Conservation (phyloP, 2,797 vertebrate genomes). For the Acestrorhynchus altus region DNA sequence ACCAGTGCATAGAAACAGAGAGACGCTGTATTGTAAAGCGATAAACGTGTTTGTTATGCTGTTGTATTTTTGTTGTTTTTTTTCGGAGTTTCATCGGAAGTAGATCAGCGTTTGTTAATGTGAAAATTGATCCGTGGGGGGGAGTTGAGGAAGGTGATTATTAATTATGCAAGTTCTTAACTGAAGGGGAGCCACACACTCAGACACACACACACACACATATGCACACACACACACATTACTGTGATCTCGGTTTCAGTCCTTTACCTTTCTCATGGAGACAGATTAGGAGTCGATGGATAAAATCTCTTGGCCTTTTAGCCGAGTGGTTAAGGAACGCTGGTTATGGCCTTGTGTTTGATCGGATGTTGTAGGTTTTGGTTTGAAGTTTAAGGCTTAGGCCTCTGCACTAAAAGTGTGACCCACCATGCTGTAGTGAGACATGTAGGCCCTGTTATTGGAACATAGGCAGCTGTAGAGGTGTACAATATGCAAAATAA, state of each 20-base stretch:
- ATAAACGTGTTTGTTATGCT: background rate
- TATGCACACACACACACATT: background rate
- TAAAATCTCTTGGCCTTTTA: background rate
- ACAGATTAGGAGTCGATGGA: background rate
- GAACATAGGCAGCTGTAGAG: background rate
- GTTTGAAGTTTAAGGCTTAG: background rate
- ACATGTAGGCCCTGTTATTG: background rate
- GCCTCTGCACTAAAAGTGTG: background rate
- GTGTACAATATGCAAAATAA: too few species aligned
- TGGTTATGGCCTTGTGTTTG: background rate
- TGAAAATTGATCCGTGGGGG: constrained; percentile 8
- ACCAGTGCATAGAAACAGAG: background rate
- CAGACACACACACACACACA: constrained; percentile 15
- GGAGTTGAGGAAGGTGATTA: constrained; percentile 28
- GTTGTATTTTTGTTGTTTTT: background rate
- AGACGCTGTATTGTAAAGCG: background rate
- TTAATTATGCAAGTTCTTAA: constrained; percentile 36
- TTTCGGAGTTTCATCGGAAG: too few species aligned
- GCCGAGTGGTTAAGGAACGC: background rate
- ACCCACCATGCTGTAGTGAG: background rate
- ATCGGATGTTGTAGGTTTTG: background rate
- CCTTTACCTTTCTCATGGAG: constrained; percentile 9
- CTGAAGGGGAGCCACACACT: constrained; percentile 13
- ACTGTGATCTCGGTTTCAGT: background rate
- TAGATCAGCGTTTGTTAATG: constrained; percentile 1